A percentile compares a stretch with the other conserved stretches of the same genome.
These are phyloP conservation scores for Dicranocentrus wangi DNA, from an alignment of 2,888 invertebrate genomes.

Conservation along the genomic window DNA sequence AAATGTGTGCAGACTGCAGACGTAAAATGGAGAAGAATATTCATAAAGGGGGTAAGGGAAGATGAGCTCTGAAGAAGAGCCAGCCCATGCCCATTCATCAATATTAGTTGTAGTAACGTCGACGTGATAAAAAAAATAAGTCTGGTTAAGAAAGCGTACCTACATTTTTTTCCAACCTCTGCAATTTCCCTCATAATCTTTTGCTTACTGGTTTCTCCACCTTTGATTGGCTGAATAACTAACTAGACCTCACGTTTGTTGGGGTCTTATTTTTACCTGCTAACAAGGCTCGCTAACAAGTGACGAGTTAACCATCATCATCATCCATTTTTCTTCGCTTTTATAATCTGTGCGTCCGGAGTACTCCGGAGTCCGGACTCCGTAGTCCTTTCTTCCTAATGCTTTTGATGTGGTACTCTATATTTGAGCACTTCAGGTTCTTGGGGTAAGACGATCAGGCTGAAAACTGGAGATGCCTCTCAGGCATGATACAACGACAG, in stretches of 20 bases:
- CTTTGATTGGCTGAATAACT: constrained; percentile 19
- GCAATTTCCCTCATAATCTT: constrained; percentile 19
- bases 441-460: too few species aligned
- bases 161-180: constrained; percentile 16
- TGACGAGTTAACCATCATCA: constrained; percentile 25
- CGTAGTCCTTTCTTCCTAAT: neutral
- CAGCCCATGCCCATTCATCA: constrained; percentile 29
- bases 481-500: too few species aligned
- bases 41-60: too few species aligned
- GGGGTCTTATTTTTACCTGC: constrained; percentile 24
- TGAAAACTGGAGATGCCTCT: too few species aligned
- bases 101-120: constrained; percentile 28
- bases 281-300: constrained; percentile 16
- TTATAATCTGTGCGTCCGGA: too few species aligned
- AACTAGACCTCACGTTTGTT: constrained; percentile 27
- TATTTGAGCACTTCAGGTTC: too few species aligned
- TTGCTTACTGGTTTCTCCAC: neutral
- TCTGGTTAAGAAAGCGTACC: constrained; percentile 12
- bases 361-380: neutral
- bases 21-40: too few species aligned
- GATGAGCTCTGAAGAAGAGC: constrained; percentile 9
- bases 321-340: neutral
- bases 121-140: neutral
- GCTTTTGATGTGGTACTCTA: too few species aligned
- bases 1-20: too few species aligned